Conservation (phyloP, 53 echinoderm and acorn worm genomes). For the Actinopyga echinites region DNA sequence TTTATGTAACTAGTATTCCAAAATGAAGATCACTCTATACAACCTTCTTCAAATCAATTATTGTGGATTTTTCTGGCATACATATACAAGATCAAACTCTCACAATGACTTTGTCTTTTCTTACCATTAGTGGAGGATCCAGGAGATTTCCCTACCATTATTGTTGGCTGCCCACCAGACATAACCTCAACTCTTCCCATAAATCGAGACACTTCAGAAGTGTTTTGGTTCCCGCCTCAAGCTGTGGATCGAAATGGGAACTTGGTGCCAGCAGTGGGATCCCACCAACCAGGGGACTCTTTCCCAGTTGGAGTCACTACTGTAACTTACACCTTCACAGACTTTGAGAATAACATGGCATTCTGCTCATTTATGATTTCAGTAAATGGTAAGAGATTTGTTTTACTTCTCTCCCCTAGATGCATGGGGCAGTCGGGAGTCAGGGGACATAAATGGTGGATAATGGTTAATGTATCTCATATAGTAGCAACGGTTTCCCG, state of each 20-base stretch:
- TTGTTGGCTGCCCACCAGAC: constrained; percentile 29
- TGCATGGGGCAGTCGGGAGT: no score
- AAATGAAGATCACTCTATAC: no score
- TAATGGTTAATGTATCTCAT: no score
- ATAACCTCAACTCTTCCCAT: constrained; percentile 13
- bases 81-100: background rate
- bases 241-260: constrained; percentile 16
- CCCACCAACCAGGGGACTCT: constrained; percentile 3
- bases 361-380: constrained; percentile 23
- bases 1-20: no score
- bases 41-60: no score
- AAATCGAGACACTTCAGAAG: background rate
- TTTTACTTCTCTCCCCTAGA: no score
- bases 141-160: background rate
- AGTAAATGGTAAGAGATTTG: constrained; percentile 6
- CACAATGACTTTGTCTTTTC: background rate
- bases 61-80: no score
- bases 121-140: constrained; percentile 4
- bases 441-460: no score
- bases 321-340: constrained; percentile 17
- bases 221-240: constrained; percentile 21
- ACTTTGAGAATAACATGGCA: constrained; percentile 24
- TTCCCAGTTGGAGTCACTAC: constrained; percentile 9
- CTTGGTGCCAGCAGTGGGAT: background rate
- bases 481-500: no score